Evolutionary conservation across 2,888 invertebrate genomes (phyloP).

Genomic region (Timandra comae): DNA sequence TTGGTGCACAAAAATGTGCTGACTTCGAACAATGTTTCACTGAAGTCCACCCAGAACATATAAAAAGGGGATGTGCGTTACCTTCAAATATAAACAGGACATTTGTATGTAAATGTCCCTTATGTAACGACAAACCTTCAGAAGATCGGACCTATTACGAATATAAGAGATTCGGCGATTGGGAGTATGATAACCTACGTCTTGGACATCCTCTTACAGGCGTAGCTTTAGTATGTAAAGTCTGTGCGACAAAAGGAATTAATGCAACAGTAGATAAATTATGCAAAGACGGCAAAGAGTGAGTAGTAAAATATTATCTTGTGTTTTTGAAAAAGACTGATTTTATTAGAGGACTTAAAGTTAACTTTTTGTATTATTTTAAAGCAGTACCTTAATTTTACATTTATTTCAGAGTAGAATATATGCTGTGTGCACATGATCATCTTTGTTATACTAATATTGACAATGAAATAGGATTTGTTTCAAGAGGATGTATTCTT

Average conservation of each 20-base stretch:
- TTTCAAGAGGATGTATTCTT: constrained; percentile 48
- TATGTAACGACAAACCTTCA: constrained; percentile 56
- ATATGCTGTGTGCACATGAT: constrained; percentile 37
- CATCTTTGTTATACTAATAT: constrained; percentile 51
- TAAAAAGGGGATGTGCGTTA: constrained; percentile 49
- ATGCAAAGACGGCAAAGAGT: constrained; percentile 45
- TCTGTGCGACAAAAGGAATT: constrained; percentile 41
- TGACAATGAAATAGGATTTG: constrained; percentile 32
- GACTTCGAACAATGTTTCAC: constrained; percentile 40
- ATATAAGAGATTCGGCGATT: constrained; percentile 42
- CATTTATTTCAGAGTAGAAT: constrained; percentile 39
- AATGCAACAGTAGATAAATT: constrained; percentile 32
- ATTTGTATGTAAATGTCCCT: constrained; percentile 56
- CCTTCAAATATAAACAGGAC: constrained; percentile 42
- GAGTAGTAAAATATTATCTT: constrained; percentile 13
- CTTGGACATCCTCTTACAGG: constrained; percentile 31
- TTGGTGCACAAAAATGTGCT: constrained; percentile 28
- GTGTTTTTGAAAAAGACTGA: constrained; percentile 1
- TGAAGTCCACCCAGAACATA: constrained; percentile 46
- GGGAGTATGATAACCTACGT: constrained; percentile 50
- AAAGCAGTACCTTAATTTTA: too few relatives aligned
- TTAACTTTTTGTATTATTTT: too few relatives aligned
- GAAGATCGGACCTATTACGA: constrained; percentile 37
- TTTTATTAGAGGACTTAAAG: too few relatives aligned
- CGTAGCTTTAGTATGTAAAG: constrained; percentile 44